Evolutionary conservation across 30 jellyfish, hydroid and myxozoan species (phyloP).

Genomic region (Aurelia sp.): DNA sequence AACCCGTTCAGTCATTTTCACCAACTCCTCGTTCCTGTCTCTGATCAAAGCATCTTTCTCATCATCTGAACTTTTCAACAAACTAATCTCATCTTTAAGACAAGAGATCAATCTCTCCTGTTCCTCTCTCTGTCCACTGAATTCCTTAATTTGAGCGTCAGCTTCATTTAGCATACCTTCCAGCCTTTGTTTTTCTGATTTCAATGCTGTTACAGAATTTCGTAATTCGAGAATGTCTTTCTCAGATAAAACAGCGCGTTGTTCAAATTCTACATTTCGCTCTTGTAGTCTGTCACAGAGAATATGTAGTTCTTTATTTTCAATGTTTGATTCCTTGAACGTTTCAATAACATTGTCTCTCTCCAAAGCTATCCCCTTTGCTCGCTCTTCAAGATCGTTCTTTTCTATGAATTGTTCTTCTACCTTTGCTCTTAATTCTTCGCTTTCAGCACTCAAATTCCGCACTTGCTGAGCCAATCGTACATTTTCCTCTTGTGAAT

Average conservation of each 20-base stretch:
- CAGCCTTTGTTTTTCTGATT: not conserved
- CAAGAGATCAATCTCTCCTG: not conserved
- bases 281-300: not conserved
- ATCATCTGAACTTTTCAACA: not conserved
- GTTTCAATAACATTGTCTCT: constrained; percentile 9
- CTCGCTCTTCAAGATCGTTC: not conserved
- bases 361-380: not conserved
- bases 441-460: not conserved
- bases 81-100: not conserved
- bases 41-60: not conserved
- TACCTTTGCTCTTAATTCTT: constrained; percentile 4
- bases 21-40: constrained; percentile 4
- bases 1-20: not conserved
- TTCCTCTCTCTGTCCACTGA: not conserved
- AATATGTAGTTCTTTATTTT: not conserved
- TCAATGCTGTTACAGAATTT: no score
- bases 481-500: not conserved
- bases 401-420: constrained; percentile 44
- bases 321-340: not conserved
- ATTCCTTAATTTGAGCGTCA: not conserved
- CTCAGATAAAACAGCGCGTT: not conserved
- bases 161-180: not conserved
- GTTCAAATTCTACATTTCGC: not conserved
- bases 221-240: no score
- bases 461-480: constrained; percentile 16